Conservation (phyloP, 1,140 invertebrate species). For the Eufriesea mexicana region DNA sequence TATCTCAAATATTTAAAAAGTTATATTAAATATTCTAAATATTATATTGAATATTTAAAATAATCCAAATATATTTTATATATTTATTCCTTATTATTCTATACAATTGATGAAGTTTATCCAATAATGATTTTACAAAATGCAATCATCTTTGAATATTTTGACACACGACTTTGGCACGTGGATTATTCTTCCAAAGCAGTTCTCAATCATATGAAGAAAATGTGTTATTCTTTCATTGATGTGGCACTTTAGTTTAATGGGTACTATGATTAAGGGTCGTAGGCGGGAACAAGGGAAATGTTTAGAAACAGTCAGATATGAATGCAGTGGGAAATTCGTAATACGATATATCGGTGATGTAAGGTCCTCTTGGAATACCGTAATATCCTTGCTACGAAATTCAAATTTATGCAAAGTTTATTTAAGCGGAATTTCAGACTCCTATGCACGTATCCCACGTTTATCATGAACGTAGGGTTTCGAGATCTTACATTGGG, state of each 20-base stretch:
- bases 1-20: no score
- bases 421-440: slow-evolving; percentile 6
- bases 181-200: no score
- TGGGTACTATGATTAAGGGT: not conserved
- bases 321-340: not conserved
- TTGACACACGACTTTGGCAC: no score
- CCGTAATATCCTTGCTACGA: not conserved
- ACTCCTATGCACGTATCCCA: slow-evolving; percentile 15
- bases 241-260: not conserved
- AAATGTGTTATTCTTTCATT: no score
- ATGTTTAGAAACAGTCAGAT: not conserved
- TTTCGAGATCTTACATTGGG: not conserved
- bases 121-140: no score
- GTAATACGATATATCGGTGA: not conserved
- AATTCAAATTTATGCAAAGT: slow-evolving; percentile 34
- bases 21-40: no score
- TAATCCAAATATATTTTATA: no score
- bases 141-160: no score
- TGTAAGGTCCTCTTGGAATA: slow-evolving; percentile 12
- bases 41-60: no score
- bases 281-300: not conserved
- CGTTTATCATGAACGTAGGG: slow-evolving; percentile 24
- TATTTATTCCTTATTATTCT: no score
- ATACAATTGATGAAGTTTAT: no score
- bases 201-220: no score